Percentiles rank a stretch among this genome's conserved stretches.
Evolutionary conservation across 2,888 invertebrate genomes (phyloP).

Genomic region (Folsomia manolachei): DNA sequence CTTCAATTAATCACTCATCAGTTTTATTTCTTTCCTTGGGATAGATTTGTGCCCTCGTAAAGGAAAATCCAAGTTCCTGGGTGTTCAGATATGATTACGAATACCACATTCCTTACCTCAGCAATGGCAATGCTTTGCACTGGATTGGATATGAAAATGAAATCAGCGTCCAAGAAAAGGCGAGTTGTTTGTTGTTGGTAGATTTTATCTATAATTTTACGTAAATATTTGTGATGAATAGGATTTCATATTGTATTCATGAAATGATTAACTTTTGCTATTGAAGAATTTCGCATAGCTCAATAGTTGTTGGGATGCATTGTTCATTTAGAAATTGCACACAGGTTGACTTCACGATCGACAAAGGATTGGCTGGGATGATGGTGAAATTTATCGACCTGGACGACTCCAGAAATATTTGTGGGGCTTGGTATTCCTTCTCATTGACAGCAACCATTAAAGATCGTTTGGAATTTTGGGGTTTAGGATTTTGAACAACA

Average conservation of each 20-base stretch:
- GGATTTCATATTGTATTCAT: too few relatives aligned
- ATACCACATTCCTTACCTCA: constrained; percentile 4
- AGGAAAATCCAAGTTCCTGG: background rate
- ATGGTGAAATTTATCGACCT: constrained; percentile 22
- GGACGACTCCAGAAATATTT: constrained; percentile 26
- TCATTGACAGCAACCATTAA: constrained; percentile 18
- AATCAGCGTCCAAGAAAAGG: constrained; percentile 23
- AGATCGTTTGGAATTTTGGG: constrained; percentile 9
- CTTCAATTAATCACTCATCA: too few relatives aligned
- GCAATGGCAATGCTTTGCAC: background rate
- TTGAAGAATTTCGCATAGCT: too few relatives aligned
- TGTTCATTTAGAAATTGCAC: too few relatives aligned
- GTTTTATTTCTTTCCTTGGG: too few relatives aligned
- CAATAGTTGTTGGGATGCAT: too few relatives aligned
- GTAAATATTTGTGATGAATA: too few relatives aligned
- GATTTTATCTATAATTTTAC: too few relatives aligned
- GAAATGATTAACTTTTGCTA: too few relatives aligned
- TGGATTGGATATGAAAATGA: constrained; percentile 20
- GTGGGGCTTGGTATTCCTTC: constrained; percentile 19
- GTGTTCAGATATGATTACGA: constrained; percentile 6
- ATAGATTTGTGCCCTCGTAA: background rate
- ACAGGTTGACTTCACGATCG: constrained; percentile 24
- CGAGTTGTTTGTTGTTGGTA: too few relatives aligned
- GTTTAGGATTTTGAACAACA: too few relatives aligned
- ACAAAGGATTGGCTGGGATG: constrained; percentile 23